Evolutionary conservation across 2,113 vertebrate genomes (phyloP).

Genomic region (Pluvialis apricaria): DNA sequence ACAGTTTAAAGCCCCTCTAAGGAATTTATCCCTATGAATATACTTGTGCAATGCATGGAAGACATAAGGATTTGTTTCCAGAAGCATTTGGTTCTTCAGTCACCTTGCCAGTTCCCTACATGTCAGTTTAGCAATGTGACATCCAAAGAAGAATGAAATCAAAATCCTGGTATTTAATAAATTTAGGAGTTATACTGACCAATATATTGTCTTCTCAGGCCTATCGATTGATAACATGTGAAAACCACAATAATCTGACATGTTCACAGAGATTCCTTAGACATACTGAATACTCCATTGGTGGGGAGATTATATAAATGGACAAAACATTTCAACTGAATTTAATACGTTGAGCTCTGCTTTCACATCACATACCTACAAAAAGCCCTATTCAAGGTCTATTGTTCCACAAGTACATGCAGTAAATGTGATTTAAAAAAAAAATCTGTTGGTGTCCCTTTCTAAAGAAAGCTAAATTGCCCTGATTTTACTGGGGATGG

Average conservation of each 20-base stretch:
- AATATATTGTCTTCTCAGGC: not conserved
- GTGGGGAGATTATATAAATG: not conserved
- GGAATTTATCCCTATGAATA: not conserved
- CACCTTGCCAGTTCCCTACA: not conserved
- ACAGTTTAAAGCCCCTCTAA: not conserved
- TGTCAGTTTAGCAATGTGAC: not conserved
- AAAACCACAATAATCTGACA: not conserved
- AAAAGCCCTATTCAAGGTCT: not conserved
- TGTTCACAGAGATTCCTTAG: not conserved
- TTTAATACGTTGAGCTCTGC: not conserved
- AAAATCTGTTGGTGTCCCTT: not conserved
- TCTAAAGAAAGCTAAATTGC: not conserved
- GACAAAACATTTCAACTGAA: not conserved
- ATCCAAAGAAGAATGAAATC: not conserved
- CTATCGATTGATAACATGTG: not conserved
- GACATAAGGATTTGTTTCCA: not conserved
- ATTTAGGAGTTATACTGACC: not conserved
- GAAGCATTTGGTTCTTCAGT: not conserved
- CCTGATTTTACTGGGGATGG: not conserved
- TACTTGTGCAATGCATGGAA: not conserved
- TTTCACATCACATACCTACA: not conserved
- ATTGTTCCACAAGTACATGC: not conserved
- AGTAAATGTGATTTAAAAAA: not conserved
- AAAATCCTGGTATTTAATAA: not conserved
- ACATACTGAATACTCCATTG: not conserved